Evolutionary conservation across 2,113 vertebrate species (phyloP).

Genomic region (Vulpes vulpes): DNA sequence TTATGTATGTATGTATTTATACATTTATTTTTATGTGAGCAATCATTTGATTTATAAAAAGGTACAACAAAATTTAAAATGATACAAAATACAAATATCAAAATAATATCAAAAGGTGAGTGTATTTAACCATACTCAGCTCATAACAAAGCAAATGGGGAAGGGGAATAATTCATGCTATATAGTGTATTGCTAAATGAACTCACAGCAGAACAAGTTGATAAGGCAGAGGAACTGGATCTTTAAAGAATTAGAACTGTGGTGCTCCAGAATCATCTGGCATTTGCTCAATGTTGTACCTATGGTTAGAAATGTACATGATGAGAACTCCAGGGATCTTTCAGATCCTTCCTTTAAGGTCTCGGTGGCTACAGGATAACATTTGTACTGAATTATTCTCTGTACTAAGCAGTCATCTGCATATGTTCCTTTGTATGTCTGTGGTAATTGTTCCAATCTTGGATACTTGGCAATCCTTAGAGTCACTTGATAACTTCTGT

Average conservation of each 20-base stretch:
- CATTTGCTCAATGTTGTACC: conserved; percentile 97
- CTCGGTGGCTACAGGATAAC: conserved; percentile 91
- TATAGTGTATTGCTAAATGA: background rate
- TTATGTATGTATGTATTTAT: background rate
- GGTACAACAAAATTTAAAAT: background rate
- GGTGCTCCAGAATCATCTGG: conserved; percentile 96
- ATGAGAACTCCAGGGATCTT: conserved; percentile 98
- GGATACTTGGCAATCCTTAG: background rate
- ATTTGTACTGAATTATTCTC: background rate
- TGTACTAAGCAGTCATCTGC: background rate
- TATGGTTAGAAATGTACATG: conserved; percentile 97
- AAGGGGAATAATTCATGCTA: background rate
- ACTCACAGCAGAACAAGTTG: background rate
- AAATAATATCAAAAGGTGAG: background rate
- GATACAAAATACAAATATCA: background rate
- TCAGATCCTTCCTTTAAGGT: conserved; percentile 91
- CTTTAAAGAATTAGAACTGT: conserved; percentile 87
- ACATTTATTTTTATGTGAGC: background rate
- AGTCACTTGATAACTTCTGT: background rate
- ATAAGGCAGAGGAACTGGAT: background rate
- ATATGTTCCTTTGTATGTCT: background rate
- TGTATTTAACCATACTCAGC: background rate
- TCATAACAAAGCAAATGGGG: background rate
- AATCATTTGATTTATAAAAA: background rate
- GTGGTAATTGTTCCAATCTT: background rate